phyloP scores from a whole-genome alignment of 2,888 invertebrate species.

The Bellardia pandia region DNA sequence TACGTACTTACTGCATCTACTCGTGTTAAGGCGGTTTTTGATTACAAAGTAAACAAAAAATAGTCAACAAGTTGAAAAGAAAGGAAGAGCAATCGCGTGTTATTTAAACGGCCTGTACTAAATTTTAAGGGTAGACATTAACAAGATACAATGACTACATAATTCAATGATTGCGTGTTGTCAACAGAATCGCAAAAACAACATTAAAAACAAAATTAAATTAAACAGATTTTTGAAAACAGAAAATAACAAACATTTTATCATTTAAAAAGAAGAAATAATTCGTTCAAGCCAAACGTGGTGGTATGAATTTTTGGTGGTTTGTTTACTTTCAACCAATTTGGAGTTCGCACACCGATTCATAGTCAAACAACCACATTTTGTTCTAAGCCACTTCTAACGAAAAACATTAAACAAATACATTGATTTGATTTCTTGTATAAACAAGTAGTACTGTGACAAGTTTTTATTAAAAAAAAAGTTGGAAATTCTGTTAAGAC shows the following conservation, averaged over 20 bases:
- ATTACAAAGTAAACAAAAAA: constrained; percentile 29
- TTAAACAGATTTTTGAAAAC: constrained; percentile 18
- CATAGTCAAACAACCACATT: constrained; percentile 20
- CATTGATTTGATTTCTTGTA: constrained; percentile 1
- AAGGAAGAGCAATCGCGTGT: constrained; percentile 61
- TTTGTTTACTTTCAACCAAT: constrained; percentile 10
- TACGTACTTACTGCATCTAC: background rate
- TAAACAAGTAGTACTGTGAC: background rate
- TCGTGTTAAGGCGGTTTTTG: constrained; percentile 21
- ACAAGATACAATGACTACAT: constrained; percentile 56
- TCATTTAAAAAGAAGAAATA: background rate
- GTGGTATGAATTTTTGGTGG: background rate
- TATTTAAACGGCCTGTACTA: constrained; percentile 46
- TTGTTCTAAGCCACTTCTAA: constrained; percentile 11
- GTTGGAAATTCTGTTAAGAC: constrained; percentile 41
- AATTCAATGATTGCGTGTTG: constrained; percentile 65
- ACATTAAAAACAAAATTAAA: constrained; percentile 1
- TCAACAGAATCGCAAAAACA: constrained; percentile 37
- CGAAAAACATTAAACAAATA: background rate
- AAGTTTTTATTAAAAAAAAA: background rate
- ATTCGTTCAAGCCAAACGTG: constrained; percentile 9
- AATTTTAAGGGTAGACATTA: constrained; percentile 63
- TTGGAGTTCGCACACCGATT: background rate
- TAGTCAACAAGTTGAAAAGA: constrained; percentile 12
- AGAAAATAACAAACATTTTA: background rate